phyloP scores from a whole-genome alignment of 2,888 invertebrate genomes.

The Caenorhabditis macrosperma region DNA sequence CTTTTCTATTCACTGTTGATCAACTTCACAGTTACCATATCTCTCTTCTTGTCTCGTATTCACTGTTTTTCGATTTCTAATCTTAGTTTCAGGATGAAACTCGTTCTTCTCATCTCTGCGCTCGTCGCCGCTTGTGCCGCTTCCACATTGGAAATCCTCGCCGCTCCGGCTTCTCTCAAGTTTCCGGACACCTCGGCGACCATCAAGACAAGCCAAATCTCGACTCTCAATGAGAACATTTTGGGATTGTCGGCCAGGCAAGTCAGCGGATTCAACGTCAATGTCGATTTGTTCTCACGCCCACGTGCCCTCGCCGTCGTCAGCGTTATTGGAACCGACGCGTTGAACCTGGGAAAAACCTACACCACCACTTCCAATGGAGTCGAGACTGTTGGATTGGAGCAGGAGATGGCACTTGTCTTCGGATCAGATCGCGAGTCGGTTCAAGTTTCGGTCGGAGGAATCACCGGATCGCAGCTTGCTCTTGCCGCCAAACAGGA shows the following conservation, averaged over 20 bases:
- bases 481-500: conserved; percentile 58
- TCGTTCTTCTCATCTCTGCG: conserved; percentile 39
- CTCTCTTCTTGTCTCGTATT: neutral
- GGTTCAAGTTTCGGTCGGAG: conserved; percentile 57
- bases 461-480: conserved; percentile 62
- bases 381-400: conserved; percentile 52
- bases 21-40: conserved; percentile 26
- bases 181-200: conserved; percentile 57
- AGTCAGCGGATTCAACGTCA: conserved; percentile 58
- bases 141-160: conserved; percentile 53
- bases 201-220: conserved; percentile 54
- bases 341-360: conserved; percentile 44
- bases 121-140: conserved; percentile 51
- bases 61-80: conserved; percentile 9
- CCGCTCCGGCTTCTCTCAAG: conserved; percentile 56
- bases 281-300: conserved; percentile 61
- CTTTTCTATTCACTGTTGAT: conserved; percentile 16
- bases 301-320: conserved; percentile 65
- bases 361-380: conserved; percentile 52
- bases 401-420: conserved; percentile 57
- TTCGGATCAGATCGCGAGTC: conserved; percentile 65
- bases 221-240: conserved; percentile 62
- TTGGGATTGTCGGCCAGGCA: conserved; percentile 62
- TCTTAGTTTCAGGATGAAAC: conserved; percentile 51
- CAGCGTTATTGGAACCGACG: conserved; percentile 54